Percentiles rank a stretch among this genome's conserved stretches.
Evolutionary conservation across 2,888 invertebrate genomes (phyloP).

Genomic region (Piscicola geometra): DNA sequence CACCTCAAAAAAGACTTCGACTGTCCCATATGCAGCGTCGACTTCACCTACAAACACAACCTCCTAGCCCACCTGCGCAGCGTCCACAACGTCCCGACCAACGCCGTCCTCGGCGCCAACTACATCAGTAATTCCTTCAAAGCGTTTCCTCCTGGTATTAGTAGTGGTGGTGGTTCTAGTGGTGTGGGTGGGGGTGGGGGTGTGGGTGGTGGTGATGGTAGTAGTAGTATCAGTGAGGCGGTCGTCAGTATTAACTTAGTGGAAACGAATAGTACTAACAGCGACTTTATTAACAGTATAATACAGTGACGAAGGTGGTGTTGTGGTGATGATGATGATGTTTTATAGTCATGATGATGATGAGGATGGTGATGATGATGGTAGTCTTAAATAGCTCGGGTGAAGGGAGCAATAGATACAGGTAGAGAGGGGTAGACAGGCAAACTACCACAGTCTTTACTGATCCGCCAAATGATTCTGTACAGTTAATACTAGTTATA

Average conservation of each 20-base stretch:
- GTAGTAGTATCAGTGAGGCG: neutral
- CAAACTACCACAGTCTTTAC: too few species aligned
- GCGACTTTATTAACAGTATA: conserved; percentile 1
- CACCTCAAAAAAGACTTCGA: conserved; percentile 35
- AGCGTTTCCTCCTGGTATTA: neutral
- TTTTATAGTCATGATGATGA: too few species aligned
- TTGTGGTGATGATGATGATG: too few species aligned
- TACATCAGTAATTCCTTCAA: neutral
- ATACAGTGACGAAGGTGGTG: too few species aligned
- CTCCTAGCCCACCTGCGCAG: conserved; percentile 33
- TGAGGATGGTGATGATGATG: too few species aligned
- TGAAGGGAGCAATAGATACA: too few species aligned
- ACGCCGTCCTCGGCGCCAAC: neutral
- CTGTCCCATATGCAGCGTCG: conserved; percentile 30
- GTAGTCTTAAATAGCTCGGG: too few species aligned
- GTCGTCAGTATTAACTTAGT: neutral
- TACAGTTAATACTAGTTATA: too few species aligned
- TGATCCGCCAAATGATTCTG: too few species aligned
- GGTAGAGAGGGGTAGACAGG: too few species aligned
- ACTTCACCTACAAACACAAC: conserved; percentile 37
- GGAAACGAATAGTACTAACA: neutral
- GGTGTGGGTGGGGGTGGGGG: neutral
- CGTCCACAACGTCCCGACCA: conserved; percentile 24
- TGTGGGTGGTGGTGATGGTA: neutral
- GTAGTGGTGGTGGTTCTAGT: neutral